Conservation (phyloP, 1,140 invertebrate genomes). For the Philopotamus ludificatus region DNA sequence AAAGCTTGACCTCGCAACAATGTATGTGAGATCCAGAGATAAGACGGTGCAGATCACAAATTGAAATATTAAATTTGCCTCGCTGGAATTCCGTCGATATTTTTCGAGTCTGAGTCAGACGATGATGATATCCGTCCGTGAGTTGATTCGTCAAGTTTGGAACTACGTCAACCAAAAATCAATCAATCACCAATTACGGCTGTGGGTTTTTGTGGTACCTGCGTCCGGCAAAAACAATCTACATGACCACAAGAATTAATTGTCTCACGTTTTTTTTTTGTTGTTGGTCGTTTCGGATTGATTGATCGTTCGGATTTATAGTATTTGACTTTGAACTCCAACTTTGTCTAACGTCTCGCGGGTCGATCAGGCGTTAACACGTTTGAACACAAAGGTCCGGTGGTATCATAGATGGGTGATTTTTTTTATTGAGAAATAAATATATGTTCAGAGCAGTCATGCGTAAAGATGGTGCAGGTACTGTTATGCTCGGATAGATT, state of each 20-base stretch:
- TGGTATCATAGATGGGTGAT: no score
- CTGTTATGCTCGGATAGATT: no score
- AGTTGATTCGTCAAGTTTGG: no score
- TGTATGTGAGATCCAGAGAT: neutral
- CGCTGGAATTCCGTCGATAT: no score
- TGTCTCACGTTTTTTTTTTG: constrained; percentile 12
- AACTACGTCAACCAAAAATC: constrained; percentile 17
- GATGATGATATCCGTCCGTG: no score
- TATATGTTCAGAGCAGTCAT: neutral
- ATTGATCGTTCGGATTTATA: constrained; percentile 16
- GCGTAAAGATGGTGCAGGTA: no score
- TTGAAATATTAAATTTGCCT: no score
- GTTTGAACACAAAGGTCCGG: neutral
- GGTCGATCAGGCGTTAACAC: constrained; percentile 7
- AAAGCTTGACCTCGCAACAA: neutral
- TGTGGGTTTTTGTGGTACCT: constrained; percentile 4
- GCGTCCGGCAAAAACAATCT: constrained; percentile 4
- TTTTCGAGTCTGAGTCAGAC: no score
- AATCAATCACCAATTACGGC: constrained; percentile 20
- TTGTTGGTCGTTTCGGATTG: neutral
- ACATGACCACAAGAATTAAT: constrained; percentile 9
- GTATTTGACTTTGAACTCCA: constrained; percentile 18
- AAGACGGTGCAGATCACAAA: neutral
- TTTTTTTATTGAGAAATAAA: no score
- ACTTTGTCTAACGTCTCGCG: neutral